phyloP scores from a whole-genome alignment of 2,888 invertebrate genomes.

The Tinea pellionella region DNA sequence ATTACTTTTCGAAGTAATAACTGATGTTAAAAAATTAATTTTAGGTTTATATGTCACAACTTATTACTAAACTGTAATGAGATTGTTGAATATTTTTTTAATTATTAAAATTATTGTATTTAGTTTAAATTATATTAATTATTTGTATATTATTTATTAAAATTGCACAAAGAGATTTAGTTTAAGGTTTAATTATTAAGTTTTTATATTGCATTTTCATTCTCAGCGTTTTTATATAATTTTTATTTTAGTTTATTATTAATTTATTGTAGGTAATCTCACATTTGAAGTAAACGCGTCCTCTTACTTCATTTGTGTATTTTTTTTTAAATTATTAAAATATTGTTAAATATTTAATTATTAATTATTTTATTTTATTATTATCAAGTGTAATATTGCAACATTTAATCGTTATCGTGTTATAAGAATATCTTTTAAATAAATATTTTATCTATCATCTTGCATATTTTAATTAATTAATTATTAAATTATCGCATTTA shows the following conservation, averaged over 20 bases:
- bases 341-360: not conserved
- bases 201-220: constrained; percentile 53
- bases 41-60: not conserved
- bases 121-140: not conserved
- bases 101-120: not conserved
- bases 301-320: constrained; percentile 49
- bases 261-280: constrained; percentile 13
- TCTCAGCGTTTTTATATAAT: constrained; percentile 21
- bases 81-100: not conserved
- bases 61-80: constrained; percentile 1
- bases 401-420: not conserved
- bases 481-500: too few species aligned
- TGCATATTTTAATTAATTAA: too few species aligned
- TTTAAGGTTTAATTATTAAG: constrained; percentile 3
- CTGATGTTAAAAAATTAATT: not conserved
- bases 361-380: not conserved
- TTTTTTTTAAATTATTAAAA: not conserved
- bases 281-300: constrained; percentile 55
- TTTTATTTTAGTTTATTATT: constrained; percentile 15
- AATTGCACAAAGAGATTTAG: constrained; percentile 9
- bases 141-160: not conserved
- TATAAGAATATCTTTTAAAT: not conserved
- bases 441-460: not conserved
- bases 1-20: not conserved
- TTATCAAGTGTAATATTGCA: constrained; percentile 3